Evolutionary conservation across 2,797 vertebrate species (phyloP).

Genomic region (Luscinia luscinia): DNA sequence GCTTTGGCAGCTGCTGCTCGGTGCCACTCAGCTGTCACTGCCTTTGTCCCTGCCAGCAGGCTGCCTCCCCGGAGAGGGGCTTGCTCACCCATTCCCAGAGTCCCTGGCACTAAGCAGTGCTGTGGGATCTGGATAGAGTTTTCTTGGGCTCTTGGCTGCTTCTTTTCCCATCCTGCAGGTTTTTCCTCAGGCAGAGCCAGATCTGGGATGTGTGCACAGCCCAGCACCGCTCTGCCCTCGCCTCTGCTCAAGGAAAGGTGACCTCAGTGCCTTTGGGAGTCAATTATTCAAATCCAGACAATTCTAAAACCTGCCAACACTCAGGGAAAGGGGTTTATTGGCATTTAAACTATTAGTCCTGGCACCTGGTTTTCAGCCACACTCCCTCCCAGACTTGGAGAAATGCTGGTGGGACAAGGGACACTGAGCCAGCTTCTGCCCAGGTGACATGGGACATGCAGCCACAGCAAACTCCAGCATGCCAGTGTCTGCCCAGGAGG

Average conservation of each 20-base stretch:
- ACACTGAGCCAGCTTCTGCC: not conserved
- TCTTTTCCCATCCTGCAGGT: not conserved
- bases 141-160: not conserved
- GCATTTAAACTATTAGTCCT: not conserved
- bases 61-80: rapidly evolving
- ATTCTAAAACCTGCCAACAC: not conserved
- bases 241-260: not conserved
- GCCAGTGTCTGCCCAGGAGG: not conserved
- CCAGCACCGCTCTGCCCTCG: not conserved
- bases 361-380: not conserved
- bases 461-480: not conserved
- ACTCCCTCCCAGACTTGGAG: not conserved
- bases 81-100: not conserved
- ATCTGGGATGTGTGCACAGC: not conserved
- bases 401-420: not conserved
- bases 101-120: not conserved
- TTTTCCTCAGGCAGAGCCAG: rapidly evolving
- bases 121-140: not conserved
- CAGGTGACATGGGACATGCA: rapidly evolving
- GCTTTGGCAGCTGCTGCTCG: not conserved
- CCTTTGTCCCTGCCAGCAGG: not conserved
- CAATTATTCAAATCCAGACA: not conserved
- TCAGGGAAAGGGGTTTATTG: not conserved
- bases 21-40: not conserved
- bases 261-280: not conserved